Evolutionary conservation across 37 sponge, comb jelly and placozoan species (phyloP), one percentile per base, ranked within the genome.

Genomic region (Mnemiopsis leidyi): DNA sequence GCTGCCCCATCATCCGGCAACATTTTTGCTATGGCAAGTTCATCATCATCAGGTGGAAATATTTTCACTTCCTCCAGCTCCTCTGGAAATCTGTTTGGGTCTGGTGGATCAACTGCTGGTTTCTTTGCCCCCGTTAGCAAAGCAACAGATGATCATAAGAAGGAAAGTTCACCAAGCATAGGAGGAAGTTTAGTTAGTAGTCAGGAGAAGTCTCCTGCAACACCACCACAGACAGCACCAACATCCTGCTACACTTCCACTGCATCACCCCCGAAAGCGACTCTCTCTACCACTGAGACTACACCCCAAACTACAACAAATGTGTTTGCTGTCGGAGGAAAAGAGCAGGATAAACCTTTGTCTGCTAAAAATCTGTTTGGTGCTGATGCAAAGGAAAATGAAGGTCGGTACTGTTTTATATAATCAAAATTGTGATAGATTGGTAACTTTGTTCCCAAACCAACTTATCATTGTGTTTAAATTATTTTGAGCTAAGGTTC

Each of bases 101-200:
- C 79, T 77, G 79, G 79, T 5, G 79, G 79, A 77, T 77, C 79
- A 1, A 77, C 79, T 32, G 32, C 33, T 33, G 79, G 79, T 34
- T 77, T 77, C 32, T 77, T 77, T 34, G 79, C 79, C 18, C 79
- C 79, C 1, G 79, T 77, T 32, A 13, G 20, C 18, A 77, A 77
- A 34, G 32, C 79, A 31, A 36, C 26, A 3, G 32, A 77, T 13
- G 36, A 77, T 34, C 32, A 77, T 21, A 77, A 77, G 79, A 77
- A 77, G 33, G 79, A 32, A 34, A 77, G 79, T 37, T 85, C 90
- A 3, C 90, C 90, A 0, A 85, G 90, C 39, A 85, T 85, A 24
- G 90, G 90, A 3, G 90, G 90, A 18, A 85, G 90, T 85, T 61
- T 85, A 20, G 35, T 33, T n/a, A 85, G 90, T 26, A 85, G 90